phyloP scores from a whole-genome alignment of 2,797 vertebrate species.

The Microcaecilia unicolor region DNA sequence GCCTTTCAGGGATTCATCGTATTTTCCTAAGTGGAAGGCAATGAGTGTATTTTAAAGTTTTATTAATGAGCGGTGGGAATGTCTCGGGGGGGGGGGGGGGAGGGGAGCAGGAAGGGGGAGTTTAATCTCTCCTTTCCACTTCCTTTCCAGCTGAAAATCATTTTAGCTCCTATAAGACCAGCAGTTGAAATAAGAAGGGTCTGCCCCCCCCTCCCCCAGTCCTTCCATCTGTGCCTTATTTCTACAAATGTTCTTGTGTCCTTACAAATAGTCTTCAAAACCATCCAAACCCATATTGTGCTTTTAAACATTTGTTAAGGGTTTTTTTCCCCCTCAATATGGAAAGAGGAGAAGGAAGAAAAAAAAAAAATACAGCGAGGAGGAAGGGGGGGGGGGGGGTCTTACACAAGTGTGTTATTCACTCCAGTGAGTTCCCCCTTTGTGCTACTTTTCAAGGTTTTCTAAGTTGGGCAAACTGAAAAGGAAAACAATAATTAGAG shows the following conservation, averaged over 20 bases:
- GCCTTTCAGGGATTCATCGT: conserved; percentile 13
- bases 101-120: no score
- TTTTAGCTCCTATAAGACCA: conserved; percentile 46
- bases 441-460: conserved; percentile 51
- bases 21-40: conserved; percentile 33
- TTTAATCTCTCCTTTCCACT: conserved; percentile 45
- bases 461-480: conserved; percentile 71
- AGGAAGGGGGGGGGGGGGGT: conserved; percentile 26
- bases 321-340: conserved; percentile 44
- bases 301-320: conserved; percentile 51
- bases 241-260: conserved; percentile 48
- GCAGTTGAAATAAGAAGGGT: conserved; percentile 14
- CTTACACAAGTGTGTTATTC: conserved; percentile 44
- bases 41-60: conserved; percentile 38
- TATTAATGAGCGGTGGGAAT: conserved; percentile 50
- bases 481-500: conserved; percentile 87
- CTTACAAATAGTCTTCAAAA: conserved; percentile 45
- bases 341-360: conserved; percentile 22
- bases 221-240: conserved; percentile 52
- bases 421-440: conserved; percentile 42
- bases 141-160: conserved; percentile 59
- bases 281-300: conserved; percentile 42
- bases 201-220: conserved; percentile 22
- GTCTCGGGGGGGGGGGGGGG: conserved; percentile 25
- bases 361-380: conserved; percentile 12